These are phyloP conservation scores for Neria commutata DNA, from an alignment of 2,888 invertebrate genomes.

Conservation along the genomic window DNA sequence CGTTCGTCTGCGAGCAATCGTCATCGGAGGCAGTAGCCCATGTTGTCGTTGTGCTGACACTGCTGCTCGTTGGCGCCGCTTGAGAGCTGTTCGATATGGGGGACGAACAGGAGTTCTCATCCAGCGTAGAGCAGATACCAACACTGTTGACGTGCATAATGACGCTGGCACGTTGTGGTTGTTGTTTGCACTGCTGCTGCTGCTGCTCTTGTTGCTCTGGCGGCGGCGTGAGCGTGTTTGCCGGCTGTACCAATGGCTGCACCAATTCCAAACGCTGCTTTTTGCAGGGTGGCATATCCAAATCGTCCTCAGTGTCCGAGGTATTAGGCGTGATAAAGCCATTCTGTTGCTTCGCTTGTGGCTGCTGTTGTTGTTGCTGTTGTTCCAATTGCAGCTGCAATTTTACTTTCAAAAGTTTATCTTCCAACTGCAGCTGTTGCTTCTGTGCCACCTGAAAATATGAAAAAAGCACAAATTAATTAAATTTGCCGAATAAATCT, in stretches of 20 bases:
- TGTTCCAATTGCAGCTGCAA: constrained; percentile 40
- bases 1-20: constrained; percentile 53
- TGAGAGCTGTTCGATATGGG: constrained; percentile 31
- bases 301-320: constrained; percentile 81
- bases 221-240: constrained; percentile 53
- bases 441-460: constrained; percentile 39
- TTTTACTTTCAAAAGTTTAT: constrained; percentile 50
- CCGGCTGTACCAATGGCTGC: constrained; percentile 37
- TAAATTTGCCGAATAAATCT: not conserved
- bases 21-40: constrained; percentile 37
- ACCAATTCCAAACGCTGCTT: constrained; percentile 50
- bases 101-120: constrained; percentile 40
- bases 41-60: constrained; percentile 13
- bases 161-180: constrained; percentile 70
- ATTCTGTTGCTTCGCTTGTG: constrained; percentile 35
- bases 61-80: not conserved
- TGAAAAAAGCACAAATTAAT: not conserved
- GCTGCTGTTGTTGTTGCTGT: constrained; percentile 26
- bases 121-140: constrained; percentile 68
- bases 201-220: constrained; percentile 60
- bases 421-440: constrained; percentile 45
- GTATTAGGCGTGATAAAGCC: constrained; percentile 78
- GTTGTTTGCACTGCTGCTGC: constrained; percentile 38
- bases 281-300: constrained; percentile 64
- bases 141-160: constrained; percentile 86